phyloP scores from a whole-genome alignment of 2,888 invertebrate genomes.

The Eurytoma adleriae region DNA sequence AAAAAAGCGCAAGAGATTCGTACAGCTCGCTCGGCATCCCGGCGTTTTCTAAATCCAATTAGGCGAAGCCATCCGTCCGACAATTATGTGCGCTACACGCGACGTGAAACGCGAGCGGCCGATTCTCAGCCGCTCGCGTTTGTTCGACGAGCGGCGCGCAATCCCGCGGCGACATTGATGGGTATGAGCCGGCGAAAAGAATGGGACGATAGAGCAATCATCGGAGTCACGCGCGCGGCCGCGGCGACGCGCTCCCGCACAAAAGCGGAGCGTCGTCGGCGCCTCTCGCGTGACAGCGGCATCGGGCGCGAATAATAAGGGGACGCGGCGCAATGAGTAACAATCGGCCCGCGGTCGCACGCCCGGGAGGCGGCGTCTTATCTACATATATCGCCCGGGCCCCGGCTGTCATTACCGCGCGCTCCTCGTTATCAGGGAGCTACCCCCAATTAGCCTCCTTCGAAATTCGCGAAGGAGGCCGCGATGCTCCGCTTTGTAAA shows the following conservation, averaged over 20 bases:
- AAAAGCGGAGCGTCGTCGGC: neutral
- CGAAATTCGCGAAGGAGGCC: slow-evolving; percentile 29
- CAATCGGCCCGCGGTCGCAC: neutral
- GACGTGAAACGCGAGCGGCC: neutral
- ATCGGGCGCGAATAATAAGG: neutral
- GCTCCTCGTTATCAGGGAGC: slow-evolving; percentile 55
- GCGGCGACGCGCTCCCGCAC: slow-evolving; percentile 52
- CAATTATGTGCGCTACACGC: neutral
- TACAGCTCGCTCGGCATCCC: too few species aligned
- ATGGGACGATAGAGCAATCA: slow-evolving; percentile 50
- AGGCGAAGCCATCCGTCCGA: neutral
- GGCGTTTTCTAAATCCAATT: neutral
- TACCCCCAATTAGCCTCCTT: slow-evolving; percentile 64
- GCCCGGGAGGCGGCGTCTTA: neutral
- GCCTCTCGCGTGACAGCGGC: slow-evolving; percentile 8
- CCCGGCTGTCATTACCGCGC: slow-evolving; percentile 46
- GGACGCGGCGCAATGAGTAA: neutral
- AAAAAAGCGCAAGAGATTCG: too few species aligned
- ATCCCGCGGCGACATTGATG: neutral
- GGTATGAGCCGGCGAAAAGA: neutral
- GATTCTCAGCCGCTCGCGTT: neutral
- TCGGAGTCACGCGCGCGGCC: slow-evolving; percentile 11
- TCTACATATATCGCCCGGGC: slow-evolving; percentile 2
- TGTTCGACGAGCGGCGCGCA: neutral
- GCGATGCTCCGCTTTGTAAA: slow-evolving; percentile 16